A percentile compares a stretch with the other conserved stretches of the same genome.
phyloP scores from a whole-genome alignment of 2,797 vertebrate genomes.

The Prionace glauca region DNA sequence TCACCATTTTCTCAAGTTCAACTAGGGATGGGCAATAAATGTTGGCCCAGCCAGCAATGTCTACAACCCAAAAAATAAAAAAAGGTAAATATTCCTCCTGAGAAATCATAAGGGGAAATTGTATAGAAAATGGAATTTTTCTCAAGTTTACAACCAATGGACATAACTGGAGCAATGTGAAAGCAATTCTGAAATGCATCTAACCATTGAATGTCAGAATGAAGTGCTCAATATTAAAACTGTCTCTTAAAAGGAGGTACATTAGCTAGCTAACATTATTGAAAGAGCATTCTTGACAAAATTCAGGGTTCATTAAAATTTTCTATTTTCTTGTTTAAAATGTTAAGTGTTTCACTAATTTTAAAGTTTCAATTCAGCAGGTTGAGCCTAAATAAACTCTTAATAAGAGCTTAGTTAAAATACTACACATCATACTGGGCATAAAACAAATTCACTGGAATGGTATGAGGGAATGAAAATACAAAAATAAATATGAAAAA shows the following conservation, averaged over 20 bases:
- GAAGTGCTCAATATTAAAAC: background rate
- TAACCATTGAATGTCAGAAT: background rate
- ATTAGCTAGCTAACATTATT: background rate
- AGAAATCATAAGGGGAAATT: background rate
- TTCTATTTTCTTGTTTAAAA: background rate
- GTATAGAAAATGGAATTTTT: background rate
- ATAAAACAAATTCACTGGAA: background rate
- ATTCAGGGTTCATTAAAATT: background rate
- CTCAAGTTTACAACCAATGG: background rate
- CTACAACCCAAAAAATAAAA: too few relatives aligned
- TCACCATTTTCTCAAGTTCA: too few relatives aligned
- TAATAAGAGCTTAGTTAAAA: background rate
- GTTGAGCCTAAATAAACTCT: background rate
- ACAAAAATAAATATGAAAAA: background rate
- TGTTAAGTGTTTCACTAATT: background rate
- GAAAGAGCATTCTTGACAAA: background rate
- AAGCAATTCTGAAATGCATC: background rate
- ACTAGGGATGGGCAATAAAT: too few relatives aligned
- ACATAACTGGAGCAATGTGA: background rate
- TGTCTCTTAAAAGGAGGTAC: background rate
- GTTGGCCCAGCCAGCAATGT: too few relatives aligned
- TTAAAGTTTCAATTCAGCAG: background rate
- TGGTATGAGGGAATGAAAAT: background rate
- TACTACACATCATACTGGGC: background rate
- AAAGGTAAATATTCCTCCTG: background rate